phyloP scores from a whole-genome alignment of 1,140 invertebrate species.

The Zaprionus inermis region DNA sequence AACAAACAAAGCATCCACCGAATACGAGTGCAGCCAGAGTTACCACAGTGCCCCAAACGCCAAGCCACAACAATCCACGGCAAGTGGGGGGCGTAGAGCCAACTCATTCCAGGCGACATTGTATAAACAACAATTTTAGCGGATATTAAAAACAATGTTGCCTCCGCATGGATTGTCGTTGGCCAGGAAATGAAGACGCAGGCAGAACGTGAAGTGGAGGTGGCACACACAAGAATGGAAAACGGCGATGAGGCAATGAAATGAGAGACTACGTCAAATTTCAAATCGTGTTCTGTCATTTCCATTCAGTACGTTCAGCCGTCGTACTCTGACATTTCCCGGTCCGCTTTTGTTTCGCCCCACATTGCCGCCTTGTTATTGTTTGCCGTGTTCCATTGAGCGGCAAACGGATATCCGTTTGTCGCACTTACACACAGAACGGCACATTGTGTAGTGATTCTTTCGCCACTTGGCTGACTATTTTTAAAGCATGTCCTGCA shows the following conservation, averaged over 20 bases:
- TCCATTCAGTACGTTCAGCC: conserved; percentile 51
- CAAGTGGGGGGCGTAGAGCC: conserved; percentile 23
- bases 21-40: conserved; percentile 27
- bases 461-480: conserved; percentile 42
- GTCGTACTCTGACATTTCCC: conserved; percentile 4
- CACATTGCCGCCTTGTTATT: conserved; percentile 41
- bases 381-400: conserved; percentile 66
- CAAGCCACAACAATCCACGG: conserved; percentile 58
- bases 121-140: conserved; percentile 82
- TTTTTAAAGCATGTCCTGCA: conserved; percentile 36
- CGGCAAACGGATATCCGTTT: conserved; percentile 67
- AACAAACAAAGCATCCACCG: conserved; percentile 1
- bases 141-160: conserved; percentile 83
- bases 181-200: conserved; percentile 29
- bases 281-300: conserved; percentile 76
- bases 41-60: conserved; percentile 42
- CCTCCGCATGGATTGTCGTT: conserved; percentile 53
- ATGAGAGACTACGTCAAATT: conserved; percentile 62
- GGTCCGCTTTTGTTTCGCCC: conserved; percentile 12
- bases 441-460: conserved; percentile 34
- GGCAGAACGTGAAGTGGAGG: neutral
- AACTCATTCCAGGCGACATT: conserved; percentile 72
- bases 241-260: conserved; percentile 7
- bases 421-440: conserved; percentile 65
- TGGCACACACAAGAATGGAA: conserved; percentile 10